phyloP scores from a whole-genome alignment of 2,113 vertebrate genomes.

The Morone saxatilis region DNA sequence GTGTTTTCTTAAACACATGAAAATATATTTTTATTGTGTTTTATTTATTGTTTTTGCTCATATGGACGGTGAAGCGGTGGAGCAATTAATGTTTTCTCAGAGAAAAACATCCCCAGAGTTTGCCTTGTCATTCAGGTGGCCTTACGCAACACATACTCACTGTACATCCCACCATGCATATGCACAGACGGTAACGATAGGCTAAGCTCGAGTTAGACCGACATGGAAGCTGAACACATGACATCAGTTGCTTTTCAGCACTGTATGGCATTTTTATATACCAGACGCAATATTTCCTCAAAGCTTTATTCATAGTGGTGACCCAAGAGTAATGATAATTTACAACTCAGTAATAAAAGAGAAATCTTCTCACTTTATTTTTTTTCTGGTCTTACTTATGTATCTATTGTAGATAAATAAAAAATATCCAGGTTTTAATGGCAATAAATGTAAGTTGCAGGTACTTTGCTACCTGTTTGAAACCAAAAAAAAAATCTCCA shows the following conservation, averaged over 20 bases:
- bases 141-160: conserved; percentile 44
- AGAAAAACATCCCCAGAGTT: conserved; percentile 55
- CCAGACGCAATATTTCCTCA: neutral
- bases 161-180: conserved; percentile 50
- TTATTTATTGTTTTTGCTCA: too few species aligned
- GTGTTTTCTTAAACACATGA: too few species aligned
- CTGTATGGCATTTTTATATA: neutral
- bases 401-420: neutral
- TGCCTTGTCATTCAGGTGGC: conserved; percentile 54
- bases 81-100: conserved; percentile 2
- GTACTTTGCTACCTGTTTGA: conserved; percentile 22
- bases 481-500: neutral
- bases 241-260: conserved; percentile 35
- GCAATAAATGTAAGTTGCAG: conserved; percentile 18
- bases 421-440: neutral
- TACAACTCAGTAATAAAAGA: neutral
- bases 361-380: neutral
- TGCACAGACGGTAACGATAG: conserved; percentile 55
- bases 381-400: neutral
- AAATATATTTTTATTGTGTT: too few species aligned
- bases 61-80: neutral
- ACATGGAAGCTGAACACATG: conserved; percentile 55
- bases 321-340: conserved; percentile 10
- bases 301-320: conserved; percentile 18
- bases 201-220: conserved; percentile 32